Conservation (phyloP, 2,113 vertebrate species). For the Tricholaema leucomelas region DNA sequence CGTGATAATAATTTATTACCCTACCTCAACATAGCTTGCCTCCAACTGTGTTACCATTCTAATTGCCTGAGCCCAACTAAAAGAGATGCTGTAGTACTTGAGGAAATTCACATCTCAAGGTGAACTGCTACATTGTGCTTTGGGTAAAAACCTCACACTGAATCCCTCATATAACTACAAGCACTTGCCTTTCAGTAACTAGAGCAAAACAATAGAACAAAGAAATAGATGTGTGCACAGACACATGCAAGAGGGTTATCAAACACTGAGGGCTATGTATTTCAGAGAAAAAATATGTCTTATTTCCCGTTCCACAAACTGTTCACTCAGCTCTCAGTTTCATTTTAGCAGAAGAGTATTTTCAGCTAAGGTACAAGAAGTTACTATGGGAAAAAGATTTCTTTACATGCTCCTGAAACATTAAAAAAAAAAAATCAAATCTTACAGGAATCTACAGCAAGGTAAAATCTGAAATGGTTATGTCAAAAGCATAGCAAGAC, state of each 20-base stretch:
- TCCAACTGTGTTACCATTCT: not conserved
- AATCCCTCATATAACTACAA: not conserved
- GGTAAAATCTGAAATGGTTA: not conserved
- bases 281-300: not conserved
- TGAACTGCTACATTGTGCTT: not conserved
- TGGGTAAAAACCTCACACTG: not conserved
- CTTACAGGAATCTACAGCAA: not conserved
- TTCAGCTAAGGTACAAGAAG: not conserved
- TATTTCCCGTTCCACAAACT: not conserved
- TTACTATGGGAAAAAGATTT: not conserved
- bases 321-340: not conserved
- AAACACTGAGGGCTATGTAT: not conserved
- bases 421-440: not conserved
- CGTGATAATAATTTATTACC: not conserved
- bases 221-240: not conserved
- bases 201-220: not conserved
- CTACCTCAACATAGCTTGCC: not conserved
- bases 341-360: not conserved
- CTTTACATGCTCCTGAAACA: not conserved
- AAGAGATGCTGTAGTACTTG: not conserved
- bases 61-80: not conserved
- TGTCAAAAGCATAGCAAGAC: not conserved
- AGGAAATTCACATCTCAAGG: not conserved
- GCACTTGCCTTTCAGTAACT: not conserved
- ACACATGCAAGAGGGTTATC: not conserved